Base-by-base conservation (phyloP, 2,888 invertebrate genomes). In the Agrenia bidenticulata region DNA sequence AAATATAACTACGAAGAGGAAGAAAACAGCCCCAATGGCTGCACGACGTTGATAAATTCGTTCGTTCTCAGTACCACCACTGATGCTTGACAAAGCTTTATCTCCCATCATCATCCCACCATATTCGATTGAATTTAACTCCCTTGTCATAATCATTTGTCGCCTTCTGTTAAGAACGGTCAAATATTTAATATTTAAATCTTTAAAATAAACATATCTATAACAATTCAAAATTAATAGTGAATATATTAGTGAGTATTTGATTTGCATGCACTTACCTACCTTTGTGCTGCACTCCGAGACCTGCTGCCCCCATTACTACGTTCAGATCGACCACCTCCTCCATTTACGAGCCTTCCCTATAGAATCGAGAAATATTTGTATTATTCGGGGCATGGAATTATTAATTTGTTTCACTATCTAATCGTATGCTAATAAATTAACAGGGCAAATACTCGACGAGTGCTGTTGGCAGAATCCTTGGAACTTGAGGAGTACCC, bases 401-500 rank as follows among this genome's bases (percentile, higher is more conserved):
- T 32, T 32, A 32, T 7, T 32, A 11, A 32, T 32, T n/a, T n/a
- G n/a, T n/a, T n/a, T n/a, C n/a, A 39, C 7, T 21, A 21, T 53
- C 21, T 7, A 21, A 21, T 21, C 15, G 19, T 17, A 19, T 49
- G 17, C 17, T 49, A n/a, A 49, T 9, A 49, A 7, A 49, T 49
- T n/a, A n/a, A n/a, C n/a, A n/a, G n/a, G 17, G 15, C 2, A 53
- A 41, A 26, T 59, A 74, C 74, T 64, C 73, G 63, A 57, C 69
- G 55, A 23, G 59, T 67, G 66, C 76, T 71, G 59, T 72, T 73
- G 53, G 70, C 72, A 55, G 75, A 75, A 58, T 76, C 72, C 58
- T 73, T 87, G 7, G 78, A 78, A 59, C 85, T 87, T 1, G 87
- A 88, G 1, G 87, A 87, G 76, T 88, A 87, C 13, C 87, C 87